Conservation (phyloP, 2,113 vertebrate species). For the Melospiza melodia region DNA sequence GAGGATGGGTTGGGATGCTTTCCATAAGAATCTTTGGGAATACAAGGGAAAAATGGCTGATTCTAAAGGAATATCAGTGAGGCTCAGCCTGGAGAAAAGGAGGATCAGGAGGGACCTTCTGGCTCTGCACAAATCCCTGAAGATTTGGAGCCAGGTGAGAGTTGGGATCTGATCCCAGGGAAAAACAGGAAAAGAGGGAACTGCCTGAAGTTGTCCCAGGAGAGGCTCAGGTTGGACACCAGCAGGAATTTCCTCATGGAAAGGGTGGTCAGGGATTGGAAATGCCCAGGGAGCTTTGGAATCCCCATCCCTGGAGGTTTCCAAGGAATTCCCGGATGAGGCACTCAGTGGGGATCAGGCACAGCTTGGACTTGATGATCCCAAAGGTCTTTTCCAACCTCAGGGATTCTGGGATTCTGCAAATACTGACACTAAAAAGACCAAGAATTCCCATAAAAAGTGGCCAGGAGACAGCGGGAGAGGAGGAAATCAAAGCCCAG, state of each 20-base stretch:
- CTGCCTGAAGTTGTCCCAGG: rapidly evolving
- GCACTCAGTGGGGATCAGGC: rapidly evolving
- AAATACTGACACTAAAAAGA: background rate
- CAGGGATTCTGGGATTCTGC: background rate
- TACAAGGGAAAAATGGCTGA: background rate
- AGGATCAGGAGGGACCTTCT: background rate
- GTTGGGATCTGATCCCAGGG: background rate
- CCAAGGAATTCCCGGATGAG: background rate
- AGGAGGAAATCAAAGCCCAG: background rate
- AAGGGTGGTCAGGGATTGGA: rapidly evolving
- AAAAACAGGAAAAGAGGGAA: background rate
- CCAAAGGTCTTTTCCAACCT: background rate
- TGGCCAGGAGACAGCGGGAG: rapidly evolving
- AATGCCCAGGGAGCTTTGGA: background rate
- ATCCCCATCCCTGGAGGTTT: background rate
- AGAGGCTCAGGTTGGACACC: rapidly evolving
- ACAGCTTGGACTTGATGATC: rapidly evolving
- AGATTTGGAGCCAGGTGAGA: rapidly evolving
- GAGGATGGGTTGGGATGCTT: background rate
- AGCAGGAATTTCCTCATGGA: background rate
- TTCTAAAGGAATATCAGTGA: background rate
- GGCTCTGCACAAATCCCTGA: no score
- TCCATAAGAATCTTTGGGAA: background rate
- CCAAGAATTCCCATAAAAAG: background rate
- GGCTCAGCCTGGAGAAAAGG: background rate